Evolutionary conservation across 2,797 vertebrate genomes (phyloP).

Genomic region (Lemur catta): DNA sequence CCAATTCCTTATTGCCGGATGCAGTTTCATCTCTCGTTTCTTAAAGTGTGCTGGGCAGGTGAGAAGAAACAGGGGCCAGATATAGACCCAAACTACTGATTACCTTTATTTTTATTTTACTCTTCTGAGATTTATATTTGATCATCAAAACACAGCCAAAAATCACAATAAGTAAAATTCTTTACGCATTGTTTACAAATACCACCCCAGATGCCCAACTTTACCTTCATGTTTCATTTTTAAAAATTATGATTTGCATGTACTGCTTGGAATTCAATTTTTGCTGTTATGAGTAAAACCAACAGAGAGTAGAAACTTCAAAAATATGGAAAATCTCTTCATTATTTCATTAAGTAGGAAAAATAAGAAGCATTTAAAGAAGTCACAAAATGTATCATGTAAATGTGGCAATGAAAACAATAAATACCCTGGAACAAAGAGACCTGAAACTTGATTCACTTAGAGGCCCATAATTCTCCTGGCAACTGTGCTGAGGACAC

Average conservation of each 20-base stretch:
- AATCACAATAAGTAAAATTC: not conserved
- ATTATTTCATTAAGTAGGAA: not conserved
- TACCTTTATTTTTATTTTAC: constrained; percentile 30
- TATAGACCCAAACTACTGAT: not conserved
- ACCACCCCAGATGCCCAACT: not conserved
- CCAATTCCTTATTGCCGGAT: not conserved
- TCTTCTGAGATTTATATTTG: not conserved
- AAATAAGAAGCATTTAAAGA: not conserved
- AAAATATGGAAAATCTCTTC: not conserved
- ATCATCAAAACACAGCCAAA: not conserved
- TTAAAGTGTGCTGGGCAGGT: constrained; percentile 15
- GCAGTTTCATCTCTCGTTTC: constrained; percentile 30
- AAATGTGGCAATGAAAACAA: not conserved
- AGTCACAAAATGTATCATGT: not conserved
- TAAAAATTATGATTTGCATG: not conserved
- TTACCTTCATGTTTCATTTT: not conserved
- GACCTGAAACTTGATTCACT: not conserved
- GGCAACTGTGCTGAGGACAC: not conserved
- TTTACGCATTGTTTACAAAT: not conserved
- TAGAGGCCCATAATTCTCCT: not conserved
- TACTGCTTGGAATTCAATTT: not conserved
- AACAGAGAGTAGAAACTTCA: not conserved
- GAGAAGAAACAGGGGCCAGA: not conserved
- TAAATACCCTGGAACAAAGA: not conserved
- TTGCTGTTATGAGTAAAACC: not conserved